Conservation (phyloP, 1,140 invertebrate species). For the Tigriopus japonicus region DNA sequence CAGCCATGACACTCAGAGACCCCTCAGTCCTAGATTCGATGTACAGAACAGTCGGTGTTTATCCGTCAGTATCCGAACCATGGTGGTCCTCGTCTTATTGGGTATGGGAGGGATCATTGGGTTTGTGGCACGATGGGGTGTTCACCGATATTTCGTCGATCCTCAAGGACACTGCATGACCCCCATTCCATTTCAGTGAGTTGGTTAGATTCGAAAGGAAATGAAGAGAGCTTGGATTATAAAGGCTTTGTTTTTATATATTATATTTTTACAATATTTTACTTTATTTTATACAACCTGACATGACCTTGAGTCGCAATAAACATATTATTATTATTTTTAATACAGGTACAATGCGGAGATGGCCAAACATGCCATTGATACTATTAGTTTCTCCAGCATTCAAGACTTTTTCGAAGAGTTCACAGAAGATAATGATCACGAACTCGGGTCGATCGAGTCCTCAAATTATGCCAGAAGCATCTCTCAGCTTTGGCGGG, state of each 20-base stretch:
- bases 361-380: too few species aligned
- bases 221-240: background rate
- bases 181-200: slow-evolving; percentile 3
- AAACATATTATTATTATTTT: too few species aligned
- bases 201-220: background rate
- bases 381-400: too few species aligned
- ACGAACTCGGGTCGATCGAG: background rate
- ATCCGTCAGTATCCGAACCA: background rate
- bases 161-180: slow-evolving; percentile 8
- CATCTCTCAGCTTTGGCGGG: background rate
- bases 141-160: slow-evolving; percentile 1
- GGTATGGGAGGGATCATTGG: slow-evolving; percentile 2
- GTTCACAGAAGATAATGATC: background rate
- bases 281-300: too few species aligned
- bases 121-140: slow-evolving; percentile 1
- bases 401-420: background rate
- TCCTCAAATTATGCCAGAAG: background rate
- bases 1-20: too few species aligned
- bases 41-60: too few species aligned
- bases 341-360: too few species aligned
- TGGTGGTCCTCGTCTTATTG: background rate
- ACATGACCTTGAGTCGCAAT: too few species aligned
- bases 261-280: too few species aligned
- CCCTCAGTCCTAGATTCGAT: too few species aligned
- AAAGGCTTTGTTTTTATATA: too few species aligned